Conservation (phyloP, 2,888 invertebrate genomes). For the Caenorhabditis zanzibari region DNA sequence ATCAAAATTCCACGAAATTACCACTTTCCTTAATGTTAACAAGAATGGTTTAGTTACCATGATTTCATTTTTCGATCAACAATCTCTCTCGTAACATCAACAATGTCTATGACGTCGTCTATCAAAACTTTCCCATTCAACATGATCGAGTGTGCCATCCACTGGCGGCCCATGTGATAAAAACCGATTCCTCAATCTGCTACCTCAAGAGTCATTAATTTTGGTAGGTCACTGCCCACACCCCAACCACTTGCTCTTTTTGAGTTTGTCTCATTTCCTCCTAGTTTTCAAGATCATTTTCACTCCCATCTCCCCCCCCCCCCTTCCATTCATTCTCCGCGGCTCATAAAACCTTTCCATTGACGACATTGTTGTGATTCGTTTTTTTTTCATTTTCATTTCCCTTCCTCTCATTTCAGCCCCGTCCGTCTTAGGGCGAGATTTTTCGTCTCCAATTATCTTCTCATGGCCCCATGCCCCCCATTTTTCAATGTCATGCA, state of each 20-base stretch:
- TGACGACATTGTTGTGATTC: slow-evolving; percentile 64
- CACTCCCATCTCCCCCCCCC: not conserved
- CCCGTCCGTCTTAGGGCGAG: not conserved
- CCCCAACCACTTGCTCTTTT: slow-evolving; percentile 11
- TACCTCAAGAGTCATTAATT: slow-evolving; percentile 46
- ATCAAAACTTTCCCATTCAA: slow-evolving; percentile 13
- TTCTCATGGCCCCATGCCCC: slow-evolving; percentile 20
- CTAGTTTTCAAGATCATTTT: not conserved
- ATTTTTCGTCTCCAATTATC: slow-evolving; percentile 23
- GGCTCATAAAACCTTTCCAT: slow-evolving; percentile 59
- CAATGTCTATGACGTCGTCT: slow-evolving; percentile 1
- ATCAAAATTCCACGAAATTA: no score
- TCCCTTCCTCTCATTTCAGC: not conserved
- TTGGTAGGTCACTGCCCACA: slow-evolving; percentile 18
- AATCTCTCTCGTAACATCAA: slow-evolving; percentile 7
- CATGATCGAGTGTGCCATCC: not conserved
- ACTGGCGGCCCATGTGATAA: slow-evolving; percentile 20
- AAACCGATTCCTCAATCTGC: not conserved
- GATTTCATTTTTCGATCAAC: not conserved
- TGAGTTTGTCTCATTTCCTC: slow-evolving; percentile 7
- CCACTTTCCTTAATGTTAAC: no score
- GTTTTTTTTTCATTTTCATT: slow-evolving; percentile 18
- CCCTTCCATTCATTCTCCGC: slow-evolving; percentile 18
- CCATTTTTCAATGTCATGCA: slow-evolving; percentile 47
- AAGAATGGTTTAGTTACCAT: not conserved